Conservation (phyloP, 2,113 vertebrate genomes). For the Neopipo cinnamomea region DNA sequence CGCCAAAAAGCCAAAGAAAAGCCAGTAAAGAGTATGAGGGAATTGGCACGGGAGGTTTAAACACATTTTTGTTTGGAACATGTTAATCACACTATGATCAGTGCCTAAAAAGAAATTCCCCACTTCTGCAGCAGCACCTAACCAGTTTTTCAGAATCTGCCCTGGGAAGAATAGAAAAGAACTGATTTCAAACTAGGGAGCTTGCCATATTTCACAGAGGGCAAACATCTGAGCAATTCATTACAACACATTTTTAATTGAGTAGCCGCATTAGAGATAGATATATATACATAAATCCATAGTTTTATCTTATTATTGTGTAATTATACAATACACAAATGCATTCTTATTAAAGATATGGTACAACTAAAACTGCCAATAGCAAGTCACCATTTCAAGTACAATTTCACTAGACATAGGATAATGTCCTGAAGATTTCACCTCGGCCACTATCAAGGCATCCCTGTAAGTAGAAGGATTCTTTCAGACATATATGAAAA, state of each 20-base stretch:
- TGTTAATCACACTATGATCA: neutral
- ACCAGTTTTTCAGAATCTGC: neutral
- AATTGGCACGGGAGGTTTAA: neutral
- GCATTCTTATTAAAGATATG: neutral
- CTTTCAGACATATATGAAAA: constrained; percentile 51
- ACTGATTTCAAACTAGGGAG: neutral
- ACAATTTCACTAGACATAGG: neutral
- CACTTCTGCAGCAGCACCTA: neutral
- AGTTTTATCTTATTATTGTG: neutral
- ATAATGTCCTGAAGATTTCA: neutral
- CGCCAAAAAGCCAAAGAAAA: neutral
- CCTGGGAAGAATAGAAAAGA: neutral
- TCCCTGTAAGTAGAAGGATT: constrained; percentile 4
- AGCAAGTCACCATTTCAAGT: neutral
- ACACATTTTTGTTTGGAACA: fast-evolving
- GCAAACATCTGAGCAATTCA: neutral
- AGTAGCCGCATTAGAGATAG: neutral
- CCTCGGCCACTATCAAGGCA: neutral
- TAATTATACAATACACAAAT: neutral
- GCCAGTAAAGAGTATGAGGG: neutral
- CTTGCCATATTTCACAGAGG: neutral
- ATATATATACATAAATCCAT: neutral
- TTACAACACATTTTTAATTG: neutral
- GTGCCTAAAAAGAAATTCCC: neutral
- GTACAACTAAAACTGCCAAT: neutral